These are phyloP conservation scores for Lordiphosa clarofinis DNA, from an alignment of 1,140 invertebrate species.

Conservation along the genomic window DNA sequence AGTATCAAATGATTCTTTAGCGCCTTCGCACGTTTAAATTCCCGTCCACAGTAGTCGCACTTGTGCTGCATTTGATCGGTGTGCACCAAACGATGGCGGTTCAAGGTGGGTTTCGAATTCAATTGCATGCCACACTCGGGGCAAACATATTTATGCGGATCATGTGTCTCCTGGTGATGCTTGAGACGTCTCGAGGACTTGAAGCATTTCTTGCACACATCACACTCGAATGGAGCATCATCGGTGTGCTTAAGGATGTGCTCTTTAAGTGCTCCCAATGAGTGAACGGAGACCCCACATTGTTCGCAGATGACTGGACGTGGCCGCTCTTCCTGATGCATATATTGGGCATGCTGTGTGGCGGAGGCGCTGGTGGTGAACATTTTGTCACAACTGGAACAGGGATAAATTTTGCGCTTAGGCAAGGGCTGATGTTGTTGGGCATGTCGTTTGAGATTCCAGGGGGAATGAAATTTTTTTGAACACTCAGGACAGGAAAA, in stretches of 20 bases:
- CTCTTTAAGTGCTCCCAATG: constrained; percentile 79
- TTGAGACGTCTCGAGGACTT: constrained; percentile 62
- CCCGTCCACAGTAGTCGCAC: constrained; percentile 74
- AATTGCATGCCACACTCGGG: constrained; percentile 80
- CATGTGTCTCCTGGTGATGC: constrained; percentile 79
- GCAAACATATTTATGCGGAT: constrained; percentile 80
- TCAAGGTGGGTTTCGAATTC: constrained; percentile 80
- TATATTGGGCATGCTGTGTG: constrained; percentile 76
- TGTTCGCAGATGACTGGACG: constrained; percentile 80
- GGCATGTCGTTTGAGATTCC: constrained; percentile 39
- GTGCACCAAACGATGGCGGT: constrained; percentile 81
- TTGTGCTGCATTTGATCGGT: constrained; percentile 80
- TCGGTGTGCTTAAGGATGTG: constrained; percentile 81
- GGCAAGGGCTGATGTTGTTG: constrained; percentile 47
- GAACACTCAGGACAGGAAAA: constrained; percentile 40
- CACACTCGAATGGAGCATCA: constrained; percentile 80
- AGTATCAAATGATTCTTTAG: constrained; percentile 79
- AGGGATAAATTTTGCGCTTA: constrained; percentile 47
- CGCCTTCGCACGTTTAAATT: constrained; percentile 77
- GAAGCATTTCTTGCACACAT: constrained; percentile 80
- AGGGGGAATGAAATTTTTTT: constrained; percentile 41
- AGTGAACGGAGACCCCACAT: constrained; percentile 79
- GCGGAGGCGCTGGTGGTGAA: constrained; percentile 63
- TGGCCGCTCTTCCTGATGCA: constrained; percentile 80
- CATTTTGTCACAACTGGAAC: constrained; percentile 61